Evolutionary conservation across 2,113 vertebrate genomes (phyloP), one percentile per base, ranked within the genome.

Genomic region (Nannobrachium achirus): DNA sequence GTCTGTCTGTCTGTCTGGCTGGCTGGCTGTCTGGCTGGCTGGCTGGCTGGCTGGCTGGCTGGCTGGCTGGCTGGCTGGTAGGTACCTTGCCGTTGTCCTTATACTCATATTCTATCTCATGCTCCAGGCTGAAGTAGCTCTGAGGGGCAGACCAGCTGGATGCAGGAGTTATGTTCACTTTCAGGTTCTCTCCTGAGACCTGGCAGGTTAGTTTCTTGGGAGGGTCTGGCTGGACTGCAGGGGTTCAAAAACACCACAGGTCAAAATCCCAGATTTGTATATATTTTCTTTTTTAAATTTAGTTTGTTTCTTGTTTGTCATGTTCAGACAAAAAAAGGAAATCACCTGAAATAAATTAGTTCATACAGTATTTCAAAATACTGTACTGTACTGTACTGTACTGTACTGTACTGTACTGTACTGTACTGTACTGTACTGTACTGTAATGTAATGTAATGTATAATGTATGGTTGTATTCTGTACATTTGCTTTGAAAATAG

Each of bases 61-160:
- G n/a, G n/a, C n/a, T n/a, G n/a, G n/a, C n/a, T 39, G 46, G 15
- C 5, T n/a, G 25, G 41, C 41, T 39, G 41, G 18, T 9, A 0
- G 1, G 2, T 79, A 92, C 92, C 87, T 50, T 7, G 18, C 91
- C 92, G 6, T 92, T 8, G 10, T 90, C 73, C 67, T 52, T 81
- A 0, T 60, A 9, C 6, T 42, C 0, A 3, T 90, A 93, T 82
- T 92, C 63, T n/a, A 92, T 86, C 73, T 94, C 50, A 6, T 93
- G 84, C 49, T 90, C 80, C 62, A 94, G 81, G 25, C 66, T 74
- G 77, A 91, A 94, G 85, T 89, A 94, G 77, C 92, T 94, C 63
- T 83, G 51, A 38, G 92, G 93, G 33, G 66, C 73, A 0, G 91
- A 83, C 93, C 93, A 94, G 55, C 51, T 90, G 40, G 45, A 3